Percentiles rank a stretch among this genome's conserved stretches.
Conservation (phyloP, 2,888 invertebrate genomes). For the Scrobipalpa costella region DNA sequence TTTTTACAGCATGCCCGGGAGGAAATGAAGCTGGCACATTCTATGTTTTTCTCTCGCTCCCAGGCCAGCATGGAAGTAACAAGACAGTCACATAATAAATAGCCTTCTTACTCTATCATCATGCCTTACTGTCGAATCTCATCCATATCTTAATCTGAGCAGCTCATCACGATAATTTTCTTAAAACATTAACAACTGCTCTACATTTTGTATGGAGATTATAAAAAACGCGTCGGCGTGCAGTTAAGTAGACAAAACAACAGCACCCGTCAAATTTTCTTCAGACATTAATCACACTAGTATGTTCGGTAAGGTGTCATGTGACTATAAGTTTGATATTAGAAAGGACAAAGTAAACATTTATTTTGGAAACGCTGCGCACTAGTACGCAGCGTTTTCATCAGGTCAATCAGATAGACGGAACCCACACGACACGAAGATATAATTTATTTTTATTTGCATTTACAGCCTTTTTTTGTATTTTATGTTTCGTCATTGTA, state of each 20-base stretch:
- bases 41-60: no score
- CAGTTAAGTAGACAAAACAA: constrained; percentile 80
- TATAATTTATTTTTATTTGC: no score
- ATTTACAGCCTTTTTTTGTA: no score
- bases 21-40: no score
- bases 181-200: constrained; percentile 73
- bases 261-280: constrained; percentile 80
- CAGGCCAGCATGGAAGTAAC: no score
- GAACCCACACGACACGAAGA: no score
- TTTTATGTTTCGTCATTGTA: no score
- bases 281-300: constrained; percentile 78
- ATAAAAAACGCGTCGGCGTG: constrained; percentile 73
- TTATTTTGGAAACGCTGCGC: no score
- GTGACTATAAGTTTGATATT: constrained; percentile 45
- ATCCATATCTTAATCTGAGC: constrained; percentile 13
- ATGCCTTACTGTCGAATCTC: background rate
- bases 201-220: constrained; percentile 59
- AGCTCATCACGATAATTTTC: constrained; percentile 48
- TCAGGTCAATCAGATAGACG: no score
- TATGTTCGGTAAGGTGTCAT: constrained; percentile 67
- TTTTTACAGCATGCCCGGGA: no score
- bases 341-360: constrained; percentile 11
- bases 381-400: no score
- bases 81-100: no score
- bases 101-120: background rate